Base-by-base conservation (phyloP, 1,140 invertebrate species). In the Littorina saxatilis region DNA sequence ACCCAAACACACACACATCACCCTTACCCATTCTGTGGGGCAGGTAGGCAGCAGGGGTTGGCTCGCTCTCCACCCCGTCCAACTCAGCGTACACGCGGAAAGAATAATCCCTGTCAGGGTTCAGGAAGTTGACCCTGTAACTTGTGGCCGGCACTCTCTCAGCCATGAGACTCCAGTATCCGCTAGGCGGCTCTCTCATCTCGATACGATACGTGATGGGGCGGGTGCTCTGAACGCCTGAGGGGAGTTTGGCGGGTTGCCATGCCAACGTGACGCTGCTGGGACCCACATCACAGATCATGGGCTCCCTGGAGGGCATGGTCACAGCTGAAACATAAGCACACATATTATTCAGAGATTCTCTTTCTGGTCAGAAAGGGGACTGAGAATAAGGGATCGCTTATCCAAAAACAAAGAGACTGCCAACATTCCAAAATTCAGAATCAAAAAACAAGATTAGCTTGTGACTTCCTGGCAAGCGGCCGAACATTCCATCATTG, bases 81-180 rank as follows among this genome's bases (percentile, higher is more conserved):
- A 85, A 84, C 70, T 88, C 84, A 39, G 90, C 91, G 29, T 85
- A 79, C 7, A 92, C 86, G 29, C 91, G 68, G 83, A 92, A 92
- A 70, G 91, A 76, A 66, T 91, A 91, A 50, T 92, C 91, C 37
- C 85, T 75, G 80, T 91, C 90, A 29, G 91, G 88, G 87, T 97
- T 96, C 0, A 99, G 93, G 90, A 88, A 90, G 27, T 85, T 86
- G 23, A 91, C 79, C 17, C 77, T 83, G 82, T 85, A 85, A n/a
- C 76, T 82, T 5, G 84, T 82, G 47, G 61, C 15, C 27, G 81
- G 73, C 37, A 90, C 63, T 20, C 84, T 74, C 13, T 82, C 66
- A 17, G 85, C 83, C 11, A 91, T 52, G 17, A 82, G 70, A n/a
- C 39, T 66, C 90, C 90, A 91, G 27, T 74, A n/a, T n/a, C 84